phyloP scores from a whole-genome alignment of 1,140 invertebrate genomes.

The Trachelipus rathkii region DNA sequence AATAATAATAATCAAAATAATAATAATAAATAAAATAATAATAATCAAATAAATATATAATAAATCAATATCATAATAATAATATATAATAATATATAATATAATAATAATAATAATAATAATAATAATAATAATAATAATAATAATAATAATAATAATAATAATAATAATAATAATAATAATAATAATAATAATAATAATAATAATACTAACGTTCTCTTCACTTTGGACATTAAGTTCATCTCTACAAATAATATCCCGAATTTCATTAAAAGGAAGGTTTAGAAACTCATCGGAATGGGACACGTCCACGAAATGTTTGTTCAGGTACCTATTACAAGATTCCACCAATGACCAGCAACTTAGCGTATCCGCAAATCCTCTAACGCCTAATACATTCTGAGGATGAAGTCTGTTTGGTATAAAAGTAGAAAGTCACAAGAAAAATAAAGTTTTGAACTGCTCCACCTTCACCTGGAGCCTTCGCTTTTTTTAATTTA shows the following conservation, averaged over 20 bases:
- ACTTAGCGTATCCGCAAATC: constrained; percentile 77
- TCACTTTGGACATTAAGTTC: constrained; percentile 68
- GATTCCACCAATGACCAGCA: constrained; percentile 67
- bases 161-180: no score
- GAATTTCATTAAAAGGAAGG: constrained; percentile 62
- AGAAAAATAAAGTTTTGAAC: background rate
- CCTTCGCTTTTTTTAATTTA: no score
- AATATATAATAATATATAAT: no score
- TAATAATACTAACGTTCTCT: constrained; percentile 49
- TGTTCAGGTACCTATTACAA: constrained; percentile 76
- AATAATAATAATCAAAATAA: no score
- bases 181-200: no score
- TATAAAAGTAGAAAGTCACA: background rate
- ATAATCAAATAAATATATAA: no score
- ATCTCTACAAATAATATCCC: constrained; percentile 70
- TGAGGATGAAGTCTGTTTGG: constrained; percentile 67
- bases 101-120: no score
- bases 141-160: no score
- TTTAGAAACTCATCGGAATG: constrained; percentile 72
- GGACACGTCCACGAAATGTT: constrained; percentile 75
- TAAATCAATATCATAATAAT: no score
- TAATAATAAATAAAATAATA: no score
- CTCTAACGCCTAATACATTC: constrained; percentile 76
- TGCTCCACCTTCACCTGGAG: background rate
- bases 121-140: no score